Base-by-base conservation (phyloP, 2,888 invertebrate species). In the Melanotus villosus region DNA sequence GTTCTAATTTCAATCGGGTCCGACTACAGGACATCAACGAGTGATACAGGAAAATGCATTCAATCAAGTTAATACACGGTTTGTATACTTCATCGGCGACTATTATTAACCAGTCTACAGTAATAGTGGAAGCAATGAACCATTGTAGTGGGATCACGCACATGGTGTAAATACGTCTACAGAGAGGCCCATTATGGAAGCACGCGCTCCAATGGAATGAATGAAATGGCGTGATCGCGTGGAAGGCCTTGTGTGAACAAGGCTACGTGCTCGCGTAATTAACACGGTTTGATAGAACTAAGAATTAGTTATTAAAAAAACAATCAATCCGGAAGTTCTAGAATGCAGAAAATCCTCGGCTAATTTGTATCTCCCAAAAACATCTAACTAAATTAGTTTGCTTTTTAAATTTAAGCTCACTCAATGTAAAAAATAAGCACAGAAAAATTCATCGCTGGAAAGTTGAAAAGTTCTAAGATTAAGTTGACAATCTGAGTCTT, bases 141-240 rank as follows among this genome's bases (percentile, higher is more conserved):
- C 52, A 52, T 52, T 52, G 32, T 52, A 52, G 52, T 52, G 26
- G 16, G 18, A 52, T 59, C 59, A 59, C 59, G 59, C 59, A 59
- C 59, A 59, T 32, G 45, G 59, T 45, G 59, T 59, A 30, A 59
- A 59, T 59, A 52, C 59, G 45, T 59, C 59, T 45, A 59, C 45
- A 59, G 43, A 9, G 45, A n/a, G n/a, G n/a, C n/a, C n/a, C 26
- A 45, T 59, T 59, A 32, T 14, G 18, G 32, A 45, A 59, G 45
- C 59, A 59, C 45, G 45, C 45, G 43, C 45, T 59, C 30, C 45
- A 59, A 19, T 59, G 43, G 59, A 59, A 59, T 59, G 59, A 59
- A 59, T 59, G 59, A 59, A 59, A 18, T 59, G 18, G 59, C 59
- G 59, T 59, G 59, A 30, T 43, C 45, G 45, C 59, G 43, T 59